Evolutionary conservation across 37 sponge, comb jelly and placozoan genomes (phyloP), one percentile per base, ranked within the genome.

Genomic region (Ephydatia muelleri): DNA sequence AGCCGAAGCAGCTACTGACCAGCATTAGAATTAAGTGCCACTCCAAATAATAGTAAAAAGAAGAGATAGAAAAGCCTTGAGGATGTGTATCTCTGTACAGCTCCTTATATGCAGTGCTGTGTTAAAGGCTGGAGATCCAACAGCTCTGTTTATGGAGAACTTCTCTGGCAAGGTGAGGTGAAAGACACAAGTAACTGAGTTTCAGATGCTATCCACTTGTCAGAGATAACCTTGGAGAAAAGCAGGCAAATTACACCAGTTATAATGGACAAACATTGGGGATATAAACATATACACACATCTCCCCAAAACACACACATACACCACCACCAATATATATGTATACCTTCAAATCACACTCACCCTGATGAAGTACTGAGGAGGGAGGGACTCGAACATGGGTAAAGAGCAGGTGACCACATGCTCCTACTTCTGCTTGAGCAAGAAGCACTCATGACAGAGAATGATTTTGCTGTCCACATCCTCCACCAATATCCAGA

Each of bases 401-500:
- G 97, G 97, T 12, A 99, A 97, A 91, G 95, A 99, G 82, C 96
- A 96, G 83, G 84, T 92, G 64, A 99, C 64, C 14, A 87, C 81
- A 73, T 99, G 99, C 65, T 99, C 97, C 70, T 96, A 96, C 80
- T 95, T 98, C 77, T 85, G 89, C 87, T 99, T 99, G 71, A 99
- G 94, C 30, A 99, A 75, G 88, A 96, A 99, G 89, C 92, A 99
- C 88, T 99, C 99, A 68, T 89, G 84, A 83, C 96, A 93, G 36
- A 99, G 92, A 35, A 96, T 78, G 47, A 93, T 77, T 70, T 99
- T 97, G 80, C 96, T 88, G 79, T 99, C 99, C 68, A 93, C 97
- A 84, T 99, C 99, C 87, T 99, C 99, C 65, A 99, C 97, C 65
- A 99, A 80, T 25, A 99, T 88, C 97, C 97, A 99, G 84, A 99